Percentiles rank a stretch among this genome's conserved stretches.
Conservation (phyloP, 2,888 invertebrate genomes). For the Sturmia bella region DNA sequence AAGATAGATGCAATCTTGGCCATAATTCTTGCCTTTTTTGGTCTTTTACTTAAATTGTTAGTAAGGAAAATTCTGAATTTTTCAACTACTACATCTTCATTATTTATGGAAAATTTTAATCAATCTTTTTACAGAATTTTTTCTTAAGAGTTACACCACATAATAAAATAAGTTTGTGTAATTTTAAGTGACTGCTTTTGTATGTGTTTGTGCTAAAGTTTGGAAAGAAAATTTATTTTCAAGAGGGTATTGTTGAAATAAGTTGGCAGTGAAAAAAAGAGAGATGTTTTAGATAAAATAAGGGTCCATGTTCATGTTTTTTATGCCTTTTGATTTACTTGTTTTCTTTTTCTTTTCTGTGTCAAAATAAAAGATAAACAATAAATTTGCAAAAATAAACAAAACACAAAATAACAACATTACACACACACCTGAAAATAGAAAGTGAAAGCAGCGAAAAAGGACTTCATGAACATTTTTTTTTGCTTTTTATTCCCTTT, state of each 20-base stretch:
- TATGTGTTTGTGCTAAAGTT: background rate
- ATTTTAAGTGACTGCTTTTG: background rate
- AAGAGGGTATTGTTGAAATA: background rate
- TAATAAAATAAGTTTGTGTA: conserved; percentile 50
- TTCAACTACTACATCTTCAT: conserved; percentile 20
- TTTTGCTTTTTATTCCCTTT: background rate
- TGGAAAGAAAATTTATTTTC: conserved; percentile 19
- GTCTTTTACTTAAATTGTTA: background rate
- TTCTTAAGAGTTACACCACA: conserved; percentile 7
- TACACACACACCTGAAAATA: conserved; percentile 33
- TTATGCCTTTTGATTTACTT: conserved; percentile 11
- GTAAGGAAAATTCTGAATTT: background rate
- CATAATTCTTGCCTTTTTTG: conserved; percentile 5
- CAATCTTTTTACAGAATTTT: conserved; percentile 37
- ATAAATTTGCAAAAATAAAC: conserved; percentile 54
- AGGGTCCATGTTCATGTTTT: conserved; percentile 8
- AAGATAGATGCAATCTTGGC: conserved; percentile 18
- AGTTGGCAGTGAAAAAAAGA: conserved; percentile 11
- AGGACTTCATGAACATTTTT: conserved; percentile 37
- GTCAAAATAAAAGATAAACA: conserved; percentile 57
- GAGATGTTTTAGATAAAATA: conserved; percentile 55
- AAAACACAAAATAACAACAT: conserved; percentile 41
- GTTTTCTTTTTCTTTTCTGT: background rate
- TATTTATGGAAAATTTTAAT: conserved; percentile 46
- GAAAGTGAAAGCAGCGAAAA: background rate